A percentile compares a stretch with the other conserved stretches of the same genome.
phyloP scores from a whole-genome alignment of 2,797 vertebrate genomes.

The Coreius guichenoti region DNA sequence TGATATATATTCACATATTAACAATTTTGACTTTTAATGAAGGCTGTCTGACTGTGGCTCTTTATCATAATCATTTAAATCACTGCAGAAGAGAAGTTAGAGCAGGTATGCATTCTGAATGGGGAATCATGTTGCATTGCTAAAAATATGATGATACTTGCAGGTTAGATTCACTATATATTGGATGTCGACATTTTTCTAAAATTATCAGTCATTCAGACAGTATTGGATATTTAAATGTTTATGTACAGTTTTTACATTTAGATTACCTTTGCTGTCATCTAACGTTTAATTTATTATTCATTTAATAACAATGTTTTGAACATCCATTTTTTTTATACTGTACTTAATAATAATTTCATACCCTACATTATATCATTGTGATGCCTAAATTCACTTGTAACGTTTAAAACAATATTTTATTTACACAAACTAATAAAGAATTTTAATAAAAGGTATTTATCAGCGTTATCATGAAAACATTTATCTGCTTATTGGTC shows the following conservation, averaged over 20 bases:
- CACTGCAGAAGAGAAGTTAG: not conserved
- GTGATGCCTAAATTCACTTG: not conserved
- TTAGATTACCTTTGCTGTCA: not conserved
- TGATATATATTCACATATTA: not conserved
- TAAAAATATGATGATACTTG: constrained; percentile 2
- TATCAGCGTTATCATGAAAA: not conserved
- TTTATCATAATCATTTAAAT: not conserved
- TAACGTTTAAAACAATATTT: too few species aligned
- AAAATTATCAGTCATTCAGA: not conserved
- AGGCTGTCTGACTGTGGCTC: not conserved
- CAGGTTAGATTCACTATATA: not conserved
- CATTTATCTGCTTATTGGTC: not conserved
- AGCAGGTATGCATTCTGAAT: not conserved
- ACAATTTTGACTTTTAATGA: not conserved
- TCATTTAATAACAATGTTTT: not conserved
- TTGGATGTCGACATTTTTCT: too few species aligned
- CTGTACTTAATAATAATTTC: not conserved
- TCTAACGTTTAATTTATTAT: not conserved
- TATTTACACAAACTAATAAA: not conserved
- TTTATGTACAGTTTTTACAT: not conserved
- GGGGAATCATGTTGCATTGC: not conserved
- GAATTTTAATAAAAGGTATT: not conserved
- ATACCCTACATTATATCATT: not conserved
- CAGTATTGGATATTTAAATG: not conserved
- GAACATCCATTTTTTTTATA: not conserved